Conservation (phyloP, 2,888 invertebrate species). For the Argyresthia albistria region DNA sequence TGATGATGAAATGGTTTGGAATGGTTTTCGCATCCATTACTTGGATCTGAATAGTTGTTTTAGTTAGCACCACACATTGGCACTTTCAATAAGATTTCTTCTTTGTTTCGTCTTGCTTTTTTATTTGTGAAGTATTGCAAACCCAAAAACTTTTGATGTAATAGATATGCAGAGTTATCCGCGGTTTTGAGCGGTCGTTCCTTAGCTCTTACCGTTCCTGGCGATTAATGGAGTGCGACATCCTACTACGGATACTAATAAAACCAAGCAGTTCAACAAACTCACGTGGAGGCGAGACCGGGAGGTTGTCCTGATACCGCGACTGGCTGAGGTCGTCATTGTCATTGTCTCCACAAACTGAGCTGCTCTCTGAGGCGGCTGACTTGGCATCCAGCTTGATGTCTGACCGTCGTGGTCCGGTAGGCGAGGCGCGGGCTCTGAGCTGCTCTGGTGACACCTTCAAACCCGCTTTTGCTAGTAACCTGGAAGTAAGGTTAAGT, state of each 20-base stretch:
- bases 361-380: constrained; percentile 81
- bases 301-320: constrained; percentile 62
- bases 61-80: too few relatives aligned
- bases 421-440: constrained; percentile 88
- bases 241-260: neutral
- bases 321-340: constrained; percentile 87
- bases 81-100: too few relatives aligned
- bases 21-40: too few relatives aligned
- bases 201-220: neutral
- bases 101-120: too few relatives aligned
- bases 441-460: constrained; percentile 89
- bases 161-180: too few relatives aligned
- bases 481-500: constrained; percentile 38
- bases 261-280: constrained; percentile 13
- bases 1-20: too few relatives aligned
- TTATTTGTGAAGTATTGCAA: too few relatives aligned
- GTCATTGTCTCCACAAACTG: constrained; percentile 84
- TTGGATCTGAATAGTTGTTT: too few relatives aligned
- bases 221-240: neutral
- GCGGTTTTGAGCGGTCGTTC: too few relatives aligned
- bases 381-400: constrained; percentile 84
- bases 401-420: constrained; percentile 84
- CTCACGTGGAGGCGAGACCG: constrained; percentile 76
- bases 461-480: constrained; percentile 90
- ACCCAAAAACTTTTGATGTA: too few relatives aligned